Evolutionary conservation across 1,140 invertebrate species (phyloP).

Genomic region (Lordiphosa mommai): DNA sequence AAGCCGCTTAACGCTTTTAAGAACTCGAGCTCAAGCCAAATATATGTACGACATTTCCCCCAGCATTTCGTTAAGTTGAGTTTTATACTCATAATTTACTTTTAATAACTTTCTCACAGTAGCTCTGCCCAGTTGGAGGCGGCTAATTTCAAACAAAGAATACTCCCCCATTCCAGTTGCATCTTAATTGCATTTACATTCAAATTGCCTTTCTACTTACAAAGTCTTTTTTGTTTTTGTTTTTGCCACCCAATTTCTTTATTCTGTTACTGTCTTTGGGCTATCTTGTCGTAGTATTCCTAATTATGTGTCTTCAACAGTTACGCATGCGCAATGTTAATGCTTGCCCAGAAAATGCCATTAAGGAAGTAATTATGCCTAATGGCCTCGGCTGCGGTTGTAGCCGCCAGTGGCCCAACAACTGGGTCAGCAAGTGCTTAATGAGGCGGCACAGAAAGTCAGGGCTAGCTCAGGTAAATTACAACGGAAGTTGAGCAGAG

Average conservation of each 20-base stretch:
- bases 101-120: slow-evolving; percentile 27
- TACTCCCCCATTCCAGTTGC: slow-evolving; percentile 1
- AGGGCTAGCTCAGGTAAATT: slow-evolving; percentile 13
- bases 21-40: background rate
- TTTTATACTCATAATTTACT: slow-evolving; percentile 41
- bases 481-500: slow-evolving; percentile 37
- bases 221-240: slow-evolving; percentile 3
- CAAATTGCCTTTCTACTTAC: background rate
- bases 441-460: slow-evolving; percentile 36
- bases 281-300: slow-evolving; percentile 17
- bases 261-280: slow-evolving; percentile 19
- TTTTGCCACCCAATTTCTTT: slow-evolving; percentile 40
- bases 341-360: slow-evolving; percentile 26
- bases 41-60: slow-evolving; percentile 6
- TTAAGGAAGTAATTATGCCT: slow-evolving; percentile 54
- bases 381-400: slow-evolving; percentile 40
- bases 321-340: slow-evolving; percentile 47
- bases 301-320: slow-evolving; percentile 35
- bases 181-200: slow-evolving; percentile 26
- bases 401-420: background rate
- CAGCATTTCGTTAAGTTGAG: slow-evolving; percentile 13
- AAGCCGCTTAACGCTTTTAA: slow-evolving; percentile 32
- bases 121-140: background rate
- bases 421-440: slow-evolving; percentile 49
- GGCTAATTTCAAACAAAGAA: slow-evolving; percentile 34